Evolutionary conservation across 35 echinoderm and acorn worm genomes (phyloP), one percentile per base, ranked within the genome.

Genomic region (Chiridota heheva): DNA sequence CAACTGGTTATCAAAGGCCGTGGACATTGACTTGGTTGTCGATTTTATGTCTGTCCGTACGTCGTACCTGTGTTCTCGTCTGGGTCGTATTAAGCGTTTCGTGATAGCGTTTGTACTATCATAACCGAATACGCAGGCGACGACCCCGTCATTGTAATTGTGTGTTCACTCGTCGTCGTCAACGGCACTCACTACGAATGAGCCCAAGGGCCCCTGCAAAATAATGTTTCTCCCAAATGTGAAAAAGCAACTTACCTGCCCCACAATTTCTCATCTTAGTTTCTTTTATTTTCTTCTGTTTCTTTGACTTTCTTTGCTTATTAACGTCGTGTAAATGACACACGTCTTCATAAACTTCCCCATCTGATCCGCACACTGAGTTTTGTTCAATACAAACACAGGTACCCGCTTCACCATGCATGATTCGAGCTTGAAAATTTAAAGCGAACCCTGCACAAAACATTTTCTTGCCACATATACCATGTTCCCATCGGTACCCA

Each of bases 221-320:
- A n/a, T n/a, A n/a, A n/a, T n/a, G n/a, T n/a, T n/a, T n/a, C n/a
- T n/a, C n/a, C n/a, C n/a, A n/a, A n/a, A n/a, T n/a, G n/a, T n/a
- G n/a, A n/a, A 37, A 1, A 8, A 6, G 65, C 38, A 7, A 40
- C 75, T 78, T 78, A 78, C 75, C 75, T 62, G 51, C 75, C 29
- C 75, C 75, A 40, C 75, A 78, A 3, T 49, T 61, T 13, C 75
- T 49, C 55, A 78, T 60, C 58, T 78, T 78, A 49, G 75, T 78
- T 42, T 78, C 75, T 18, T 12, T 38, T 20, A 78, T 42, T 38
- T 58, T 78, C 49, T 33, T 34, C 47, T 60, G 32, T 12, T 57
- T 57, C 20, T 42, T 78, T 22, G 15, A 24, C 42, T 78, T 78
- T n/a, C 75, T 60, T 31, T 78, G 36, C 34, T 40, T 59, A 43